Evolutionary conservation across 2,888 invertebrate genomes (phyloP), one percentile per base, ranked within the genome.

Genomic region (Aporophyla nigra): DNA sequence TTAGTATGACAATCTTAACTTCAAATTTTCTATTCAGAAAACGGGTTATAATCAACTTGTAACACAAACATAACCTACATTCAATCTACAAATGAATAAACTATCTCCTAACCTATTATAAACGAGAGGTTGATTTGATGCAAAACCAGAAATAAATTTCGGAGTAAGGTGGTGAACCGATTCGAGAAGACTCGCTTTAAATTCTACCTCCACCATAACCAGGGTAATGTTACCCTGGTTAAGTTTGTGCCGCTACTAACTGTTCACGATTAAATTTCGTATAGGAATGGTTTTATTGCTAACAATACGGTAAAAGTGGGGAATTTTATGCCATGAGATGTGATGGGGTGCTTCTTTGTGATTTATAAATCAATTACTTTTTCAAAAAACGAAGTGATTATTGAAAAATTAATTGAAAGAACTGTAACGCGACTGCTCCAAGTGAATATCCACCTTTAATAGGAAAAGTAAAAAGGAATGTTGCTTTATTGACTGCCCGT

Each of bases 141-240:
- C n/a, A 94, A 95, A 94, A 92, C 93, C 91, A 71, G 91, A 93
- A 93, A 95, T 95, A 94, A 95, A 95, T 95, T 94, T 93, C 87
- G 80, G 84, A 90, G 90, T 90, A 93, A 94, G 93, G 93, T 88
- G 91, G 79, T 88, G 79, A 84, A 89, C 88, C 88, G 91, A 91
- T 90, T 91, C 89, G 85, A 87, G 87, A 85, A 24, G 82, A 53
- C 84, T 86, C 87, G 86, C 94, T 95, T 94, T 90, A 93, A 94
- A 94, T 95, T 93, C 93, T 88, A 90, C 91, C 89, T 87, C 86
- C 83, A n/a, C n/a, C n/a, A n/a, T n/a, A n/a, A n/a, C n/a, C n/a
- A n/a, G n/a, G n/a, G n/a, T n/a, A 78, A 76, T 87, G 92, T 93
- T 90, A 91, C 91, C 91, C 91, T 85, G 88, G 82, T 84, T 82